phyloP scores from a whole-genome alignment of 2,113 vertebrate genomes.

The Penelope pileata region DNA sequence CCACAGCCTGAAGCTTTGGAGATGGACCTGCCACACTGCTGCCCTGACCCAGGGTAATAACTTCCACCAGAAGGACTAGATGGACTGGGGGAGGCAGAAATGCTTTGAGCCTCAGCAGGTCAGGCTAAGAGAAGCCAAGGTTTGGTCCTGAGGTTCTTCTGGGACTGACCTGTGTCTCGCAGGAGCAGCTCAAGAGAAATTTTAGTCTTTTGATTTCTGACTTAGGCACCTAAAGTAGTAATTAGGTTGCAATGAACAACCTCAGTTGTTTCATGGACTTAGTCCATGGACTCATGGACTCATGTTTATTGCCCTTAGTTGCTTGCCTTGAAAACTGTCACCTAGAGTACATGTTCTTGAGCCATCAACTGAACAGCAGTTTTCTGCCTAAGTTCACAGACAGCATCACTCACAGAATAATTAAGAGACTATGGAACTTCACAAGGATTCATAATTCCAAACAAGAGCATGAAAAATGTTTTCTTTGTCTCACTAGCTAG shows the following conservation, averaged over 20 bases:
- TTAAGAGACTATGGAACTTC: neutral
- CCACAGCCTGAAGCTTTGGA: neutral
- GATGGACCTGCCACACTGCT: fast-evolving
- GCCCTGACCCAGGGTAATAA: fast-evolving
- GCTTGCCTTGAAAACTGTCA: neutral
- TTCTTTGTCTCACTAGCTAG: neutral
- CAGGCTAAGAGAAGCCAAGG: neutral
- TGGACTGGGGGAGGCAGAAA: neutral
- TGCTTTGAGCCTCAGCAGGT: neutral
- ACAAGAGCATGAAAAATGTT: neutral
- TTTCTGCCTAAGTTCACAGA: neutral
- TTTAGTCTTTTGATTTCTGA: neutral
- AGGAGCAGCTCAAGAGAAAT: neutral
- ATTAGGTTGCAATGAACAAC: neutral
- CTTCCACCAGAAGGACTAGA: neutral
- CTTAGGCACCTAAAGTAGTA: neutral
- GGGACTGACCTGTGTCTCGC: neutral
- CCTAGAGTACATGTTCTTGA: neutral
- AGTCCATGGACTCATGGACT: too few species aligned
- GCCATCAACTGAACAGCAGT: neutral
- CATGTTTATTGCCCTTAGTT: neutral
- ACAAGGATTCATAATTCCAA: neutral
- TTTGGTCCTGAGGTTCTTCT: neutral
- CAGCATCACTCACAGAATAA: neutral
- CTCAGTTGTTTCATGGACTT: neutral